Conservation (phyloP, 2,797 vertebrate species). For the Myripristis murdjan region DNA sequence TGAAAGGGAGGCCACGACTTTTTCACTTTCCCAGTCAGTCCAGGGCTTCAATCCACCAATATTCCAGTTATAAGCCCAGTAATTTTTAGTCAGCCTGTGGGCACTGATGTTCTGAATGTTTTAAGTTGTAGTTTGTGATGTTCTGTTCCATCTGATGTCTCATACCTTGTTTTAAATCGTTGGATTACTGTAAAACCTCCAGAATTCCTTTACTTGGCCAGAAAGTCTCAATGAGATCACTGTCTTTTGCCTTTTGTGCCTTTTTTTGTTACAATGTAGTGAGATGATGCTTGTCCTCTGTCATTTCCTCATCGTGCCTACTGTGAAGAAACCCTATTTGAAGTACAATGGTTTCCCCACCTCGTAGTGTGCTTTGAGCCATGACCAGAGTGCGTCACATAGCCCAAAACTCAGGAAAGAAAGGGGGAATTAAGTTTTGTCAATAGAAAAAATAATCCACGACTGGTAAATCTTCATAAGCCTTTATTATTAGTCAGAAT, state of each 20-base stretch:
- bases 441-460: no score
- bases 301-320: no score
- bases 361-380: conserved; percentile 1
- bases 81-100: background rate
- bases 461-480: no score
- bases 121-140: conserved; percentile 9
- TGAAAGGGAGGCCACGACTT: no score
- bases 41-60: no score
- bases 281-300: background rate
- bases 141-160: conserved; percentile 4
- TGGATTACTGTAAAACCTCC: no score
- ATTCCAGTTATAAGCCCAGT: background rate
- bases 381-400: background rate
- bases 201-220: no score
- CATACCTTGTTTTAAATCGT: conserved; percentile 1
- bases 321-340: conserved; percentile 9
- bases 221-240: no score
- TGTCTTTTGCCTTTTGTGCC: background rate
- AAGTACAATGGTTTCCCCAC: background rate
- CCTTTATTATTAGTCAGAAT: no score
- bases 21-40: no score
- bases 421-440: no score
- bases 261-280: background rate
- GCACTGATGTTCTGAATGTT: background rate
- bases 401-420: background rate